phyloP scores from a whole-genome alignment of 2,888 invertebrate genomes.

The Campopleginae sp. region DNA sequence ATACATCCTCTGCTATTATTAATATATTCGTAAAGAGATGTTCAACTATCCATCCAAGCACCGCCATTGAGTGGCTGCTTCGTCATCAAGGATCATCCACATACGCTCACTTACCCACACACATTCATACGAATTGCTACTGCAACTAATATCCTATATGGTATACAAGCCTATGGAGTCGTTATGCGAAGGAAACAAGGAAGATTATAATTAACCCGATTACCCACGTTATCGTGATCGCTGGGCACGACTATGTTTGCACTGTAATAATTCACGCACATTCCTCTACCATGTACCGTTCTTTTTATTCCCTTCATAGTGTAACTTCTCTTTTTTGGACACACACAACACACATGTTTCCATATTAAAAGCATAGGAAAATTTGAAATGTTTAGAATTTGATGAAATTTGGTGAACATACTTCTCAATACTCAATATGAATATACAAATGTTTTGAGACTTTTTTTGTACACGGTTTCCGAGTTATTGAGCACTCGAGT shows the following conservation, averaged over 20 bases:
- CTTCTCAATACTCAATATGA: too few species aligned
- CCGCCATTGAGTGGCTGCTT: background rate
- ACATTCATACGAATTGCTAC: background rate
- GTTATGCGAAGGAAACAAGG: background rate
- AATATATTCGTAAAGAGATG: background rate
- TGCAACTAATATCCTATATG: constrained; percentile 7
- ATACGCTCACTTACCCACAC: background rate
- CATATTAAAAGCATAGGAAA: too few species aligned
- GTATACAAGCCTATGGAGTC: background rate
- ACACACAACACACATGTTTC: too few species aligned
- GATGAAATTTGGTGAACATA: too few species aligned
- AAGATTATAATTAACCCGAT: constrained; percentile 76
- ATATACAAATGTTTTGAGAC: too few species aligned
- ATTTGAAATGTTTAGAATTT: too few species aligned
- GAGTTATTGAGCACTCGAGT: too few species aligned
- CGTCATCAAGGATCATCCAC: constrained; percentile 1
- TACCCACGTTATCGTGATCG: constrained; percentile 69
- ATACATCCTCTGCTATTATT: constrained; percentile 1
- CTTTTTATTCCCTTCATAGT: constrained; percentile 50
- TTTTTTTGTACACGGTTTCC: too few species aligned
- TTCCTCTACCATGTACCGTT: background rate
- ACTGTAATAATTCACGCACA: background rate
- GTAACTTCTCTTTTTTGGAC: constrained; percentile 55
- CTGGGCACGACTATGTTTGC: background rate
- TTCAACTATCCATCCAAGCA: background rate